Evolutionary conservation across 2,888 invertebrate species (phyloP).

Genomic region (Metellina segmentata): DNA sequence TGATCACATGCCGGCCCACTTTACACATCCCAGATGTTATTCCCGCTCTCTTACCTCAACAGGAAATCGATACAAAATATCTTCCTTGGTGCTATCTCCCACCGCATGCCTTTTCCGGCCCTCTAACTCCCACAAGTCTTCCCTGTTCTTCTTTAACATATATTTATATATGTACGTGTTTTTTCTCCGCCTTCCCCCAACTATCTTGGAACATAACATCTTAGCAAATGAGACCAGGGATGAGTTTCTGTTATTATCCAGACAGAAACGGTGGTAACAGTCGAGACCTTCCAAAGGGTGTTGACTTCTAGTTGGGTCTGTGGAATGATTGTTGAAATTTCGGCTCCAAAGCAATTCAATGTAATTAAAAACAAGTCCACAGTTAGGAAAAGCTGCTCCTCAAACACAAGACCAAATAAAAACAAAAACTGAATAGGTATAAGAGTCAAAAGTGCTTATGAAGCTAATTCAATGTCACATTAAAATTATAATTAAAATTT

Average conservation of each 20-base stretch:
- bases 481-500: no score
- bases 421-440: no score
- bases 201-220: slow-evolving; percentile 3
- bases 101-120: slow-evolving; percentile 10
- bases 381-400: no score
- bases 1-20: slow-evolving; percentile 11
- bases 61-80: slow-evolving; percentile 49
- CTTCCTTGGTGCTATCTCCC: slow-evolving; percentile 31
- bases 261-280: neutral
- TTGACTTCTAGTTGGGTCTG: neutral
- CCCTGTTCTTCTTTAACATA: neutral
- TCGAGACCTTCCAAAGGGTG: neutral
- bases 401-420: no score
- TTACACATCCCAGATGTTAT: slow-evolving; percentile 62
- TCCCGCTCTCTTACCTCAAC: slow-evolving; percentile 40
- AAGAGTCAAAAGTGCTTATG: no score
- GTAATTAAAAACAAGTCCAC: no score
- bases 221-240: neutral
- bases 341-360: no score
- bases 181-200: neutral
- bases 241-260: neutral
- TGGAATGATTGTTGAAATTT: no score
- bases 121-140: neutral
- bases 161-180: neutral
- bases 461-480: no score